These are phyloP conservation scores for Vanacampus margaritifer DNA, from an alignment of 2,113 vertebrate genomes.

Conservation along the genomic window DNA sequence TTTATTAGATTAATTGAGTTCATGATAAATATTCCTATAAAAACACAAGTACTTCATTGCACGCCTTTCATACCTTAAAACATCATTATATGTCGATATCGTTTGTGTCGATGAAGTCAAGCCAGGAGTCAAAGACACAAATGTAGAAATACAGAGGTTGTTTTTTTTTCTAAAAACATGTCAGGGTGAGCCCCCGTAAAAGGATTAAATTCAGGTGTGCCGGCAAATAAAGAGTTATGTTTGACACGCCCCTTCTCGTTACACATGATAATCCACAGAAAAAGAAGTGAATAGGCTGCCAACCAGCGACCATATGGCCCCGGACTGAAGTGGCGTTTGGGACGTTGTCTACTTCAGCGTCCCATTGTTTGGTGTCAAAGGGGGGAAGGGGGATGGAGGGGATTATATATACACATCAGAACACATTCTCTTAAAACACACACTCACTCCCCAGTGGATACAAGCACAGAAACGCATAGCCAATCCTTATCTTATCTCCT, in stretches of 20 bases:
- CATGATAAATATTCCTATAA: too few relatives aligned
- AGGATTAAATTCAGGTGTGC: slow-evolving; percentile 12
- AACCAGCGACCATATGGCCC: slow-evolving; percentile 63
- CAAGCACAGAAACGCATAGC: slow-evolving; percentile 46
- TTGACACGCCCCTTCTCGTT: slow-evolving; percentile 44
- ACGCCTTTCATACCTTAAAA: background rate
- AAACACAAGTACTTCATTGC: too few relatives aligned
- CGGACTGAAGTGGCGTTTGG: slow-evolving; percentile 42
- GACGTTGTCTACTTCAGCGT: slow-evolving; percentile 61
- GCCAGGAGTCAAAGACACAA: background rate
- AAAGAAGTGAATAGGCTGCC: slow-evolving; percentile 44
- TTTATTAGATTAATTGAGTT: too few relatives aligned
- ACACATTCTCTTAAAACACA: slow-evolving; percentile 57
- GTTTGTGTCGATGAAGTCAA: background rate
- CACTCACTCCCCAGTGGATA: slow-evolving; percentile 30
- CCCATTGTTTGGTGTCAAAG: slow-evolving; percentile 65
- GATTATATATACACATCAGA: slow-evolving; percentile 59
- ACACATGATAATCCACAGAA: slow-evolving; percentile 35
- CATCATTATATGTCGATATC: background rate
- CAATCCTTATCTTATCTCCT: slow-evolving; percentile 34
- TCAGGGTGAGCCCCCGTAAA: background rate
- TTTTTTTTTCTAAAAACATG: background rate
- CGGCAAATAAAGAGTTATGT: slow-evolving; percentile 36
- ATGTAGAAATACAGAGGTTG: background rate
- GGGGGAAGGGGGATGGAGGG: slow-evolving; percentile 23